phyloP scores from a whole-genome alignment of 1,140 invertebrate species.

The Dermatophagoides farinae region DNA sequence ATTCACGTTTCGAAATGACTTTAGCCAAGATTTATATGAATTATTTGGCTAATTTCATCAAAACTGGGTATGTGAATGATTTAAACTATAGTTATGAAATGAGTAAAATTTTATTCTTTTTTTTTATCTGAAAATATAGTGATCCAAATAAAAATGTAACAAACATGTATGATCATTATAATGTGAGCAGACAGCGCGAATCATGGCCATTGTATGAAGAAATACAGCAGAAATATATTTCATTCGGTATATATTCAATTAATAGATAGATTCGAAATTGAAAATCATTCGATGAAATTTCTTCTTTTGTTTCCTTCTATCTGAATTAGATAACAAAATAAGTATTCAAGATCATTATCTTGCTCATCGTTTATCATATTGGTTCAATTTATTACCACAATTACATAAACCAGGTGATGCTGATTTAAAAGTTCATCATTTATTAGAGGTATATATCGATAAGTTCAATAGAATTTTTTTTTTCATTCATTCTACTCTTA shows the following conservation, averaged over 20 bases:
- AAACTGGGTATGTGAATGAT: slow-evolving; percentile 52
- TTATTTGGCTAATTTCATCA: slow-evolving; percentile 90
- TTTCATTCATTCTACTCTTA: background rate
- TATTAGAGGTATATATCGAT: background rate
- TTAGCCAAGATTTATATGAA: slow-evolving; percentile 79
- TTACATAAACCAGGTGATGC: slow-evolving; percentile 37
- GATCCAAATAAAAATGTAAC: slow-evolving; percentile 3
- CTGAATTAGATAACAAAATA: slow-evolving; percentile 26
- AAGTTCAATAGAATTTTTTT: too few species aligned
- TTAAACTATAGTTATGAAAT: background rate
- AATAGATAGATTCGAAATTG: background rate
- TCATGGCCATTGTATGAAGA: slow-evolving; percentile 66
- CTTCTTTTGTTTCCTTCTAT: background rate
- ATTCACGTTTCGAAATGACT: slow-evolving; percentile 64
- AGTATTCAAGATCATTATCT: slow-evolving; percentile 82
- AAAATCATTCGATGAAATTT: too few species aligned
- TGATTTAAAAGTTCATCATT: background rate
- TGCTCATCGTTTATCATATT: slow-evolving; percentile 78
- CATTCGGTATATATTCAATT: slow-evolving; percentile 38
- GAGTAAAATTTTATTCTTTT: slow-evolving; percentile 1
- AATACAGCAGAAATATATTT: slow-evolving; percentile 66
- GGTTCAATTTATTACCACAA: slow-evolving; percentile 83
- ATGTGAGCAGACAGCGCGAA: slow-evolving; percentile 40
- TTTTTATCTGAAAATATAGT: background rate
- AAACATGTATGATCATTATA: slow-evolving; percentile 35